Conservation (phyloP, 1,140 invertebrate species). For the Caenorhabditis remanei region DNA sequence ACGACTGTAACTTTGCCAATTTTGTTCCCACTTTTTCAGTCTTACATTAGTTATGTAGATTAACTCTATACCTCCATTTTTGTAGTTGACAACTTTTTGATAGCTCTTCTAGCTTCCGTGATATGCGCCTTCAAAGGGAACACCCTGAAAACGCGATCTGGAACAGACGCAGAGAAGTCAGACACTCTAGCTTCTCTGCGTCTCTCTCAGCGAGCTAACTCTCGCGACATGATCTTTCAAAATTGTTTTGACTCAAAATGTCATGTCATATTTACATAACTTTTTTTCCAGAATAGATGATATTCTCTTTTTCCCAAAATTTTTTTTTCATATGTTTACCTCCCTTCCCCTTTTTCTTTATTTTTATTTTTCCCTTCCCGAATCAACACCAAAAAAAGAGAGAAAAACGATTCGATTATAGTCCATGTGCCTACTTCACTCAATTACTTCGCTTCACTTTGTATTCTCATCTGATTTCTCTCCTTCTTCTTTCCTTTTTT, state of each 20-base stretch:
- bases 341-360: background rate
- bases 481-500: background rate
- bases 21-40: no score
- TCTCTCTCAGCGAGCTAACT: no score
- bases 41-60: no score
- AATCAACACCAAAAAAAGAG: background rate
- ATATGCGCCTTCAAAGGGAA: no score
- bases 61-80: no score
- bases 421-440: conserved; percentile 21
- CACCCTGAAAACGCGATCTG: no score
- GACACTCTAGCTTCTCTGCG: no score
- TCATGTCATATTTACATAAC: background rate
- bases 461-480: background rate
- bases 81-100: no score
- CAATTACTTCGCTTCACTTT: background rate
- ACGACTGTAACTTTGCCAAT: no score
- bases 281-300: background rate
- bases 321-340: conserved; percentile 2
- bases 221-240: background rate
- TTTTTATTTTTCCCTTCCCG: background rate
- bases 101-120: no score
- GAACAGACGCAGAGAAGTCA: no score
- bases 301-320: background rate
- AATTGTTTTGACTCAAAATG: background rate
- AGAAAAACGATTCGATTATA: conserved; percentile 6